A percentile compares a stretch with the other conserved stretches of the same genome.
Conservation (phyloP, 2,888 invertebrate genomes). For the Phaonia tiefii region DNA sequence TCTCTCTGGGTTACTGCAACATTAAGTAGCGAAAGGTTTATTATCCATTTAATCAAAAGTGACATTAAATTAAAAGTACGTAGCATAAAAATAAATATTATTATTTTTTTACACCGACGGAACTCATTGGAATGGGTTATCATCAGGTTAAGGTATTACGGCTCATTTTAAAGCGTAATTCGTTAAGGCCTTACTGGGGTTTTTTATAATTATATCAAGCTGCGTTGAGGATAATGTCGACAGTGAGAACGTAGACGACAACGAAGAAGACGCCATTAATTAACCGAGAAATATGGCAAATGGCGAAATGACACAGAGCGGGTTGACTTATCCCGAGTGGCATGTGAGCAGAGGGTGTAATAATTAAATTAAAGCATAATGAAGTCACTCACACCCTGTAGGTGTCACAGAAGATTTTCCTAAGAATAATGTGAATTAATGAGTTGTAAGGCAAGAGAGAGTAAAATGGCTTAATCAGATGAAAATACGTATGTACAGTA, state of each 20-base stretch:
- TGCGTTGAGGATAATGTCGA: not conserved
- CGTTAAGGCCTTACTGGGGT: not conserved
- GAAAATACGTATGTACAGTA: too few relatives aligned
- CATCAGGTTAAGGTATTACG: conserved; percentile 1
- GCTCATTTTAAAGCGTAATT: conserved; percentile 23
- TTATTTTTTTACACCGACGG: not conserved
- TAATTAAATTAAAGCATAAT: not conserved
- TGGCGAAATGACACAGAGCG: too few relatives aligned
- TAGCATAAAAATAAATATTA: conserved; percentile 31
- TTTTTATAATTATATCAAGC: conserved; percentile 16
- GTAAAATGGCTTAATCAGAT: too few relatives aligned
- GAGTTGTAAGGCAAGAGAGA: too few relatives aligned
- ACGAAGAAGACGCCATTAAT: too few relatives aligned
- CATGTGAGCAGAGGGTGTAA: too few relatives aligned
- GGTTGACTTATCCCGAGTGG: too few relatives aligned
- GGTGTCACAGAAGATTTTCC: not conserved
- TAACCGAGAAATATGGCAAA: conserved; percentile 6
- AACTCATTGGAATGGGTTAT: conserved; percentile 1
- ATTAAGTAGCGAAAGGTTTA: conserved; percentile 45
- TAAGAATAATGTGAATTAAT: too few relatives aligned
- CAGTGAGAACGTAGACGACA: not conserved
- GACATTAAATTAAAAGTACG: conserved; percentile 44
- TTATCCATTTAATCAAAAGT: conserved; percentile 62
- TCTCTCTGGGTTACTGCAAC: conserved; percentile 2
- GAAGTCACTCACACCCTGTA: not conserved